Conservation (phyloP, 2,113 vertebrate genomes). For the Colius striatus region DNA sequence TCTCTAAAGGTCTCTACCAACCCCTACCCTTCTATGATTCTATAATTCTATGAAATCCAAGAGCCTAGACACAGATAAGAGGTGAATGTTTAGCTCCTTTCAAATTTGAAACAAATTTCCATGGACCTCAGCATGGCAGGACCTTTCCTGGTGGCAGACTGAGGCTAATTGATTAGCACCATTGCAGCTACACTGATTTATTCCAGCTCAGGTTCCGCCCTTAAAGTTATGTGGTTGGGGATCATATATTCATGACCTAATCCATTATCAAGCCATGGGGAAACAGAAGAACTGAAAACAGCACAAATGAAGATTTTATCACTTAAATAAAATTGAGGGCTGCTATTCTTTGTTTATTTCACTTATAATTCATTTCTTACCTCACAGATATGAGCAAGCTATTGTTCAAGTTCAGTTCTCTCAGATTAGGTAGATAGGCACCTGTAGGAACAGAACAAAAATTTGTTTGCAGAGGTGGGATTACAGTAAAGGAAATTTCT, state of each 20-base stretch:
- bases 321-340: background rate
- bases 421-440: slow-evolving; percentile 87
- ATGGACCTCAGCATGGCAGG: background rate
- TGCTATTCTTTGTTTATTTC: background rate
- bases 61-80: background rate
- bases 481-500: background rate
- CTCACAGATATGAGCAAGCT: slow-evolving; percentile 89
- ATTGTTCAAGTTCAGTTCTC: slow-evolving; percentile 90
- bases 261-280: background rate
- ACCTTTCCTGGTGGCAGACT: background rate
- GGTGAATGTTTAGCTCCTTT: background rate
- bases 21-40: no score
- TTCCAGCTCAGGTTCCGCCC: background rate
- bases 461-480: background rate
- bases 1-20: no score
- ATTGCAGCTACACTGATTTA: background rate
- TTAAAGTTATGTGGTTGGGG: background rate
- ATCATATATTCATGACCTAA: background rate
- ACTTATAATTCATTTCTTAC: slow-evolving; percentile 74
- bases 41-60: background rate
- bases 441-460: slow-evolving; percentile 74
- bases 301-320: slow-evolving; percentile 14
- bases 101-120: background rate
- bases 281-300: background rate
- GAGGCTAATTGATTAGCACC: background rate